These are phyloP conservation scores for Siniperca scherzeri DNA, from an alignment of 2,797 vertebrate genomes.

Conservation along the genomic window DNA sequence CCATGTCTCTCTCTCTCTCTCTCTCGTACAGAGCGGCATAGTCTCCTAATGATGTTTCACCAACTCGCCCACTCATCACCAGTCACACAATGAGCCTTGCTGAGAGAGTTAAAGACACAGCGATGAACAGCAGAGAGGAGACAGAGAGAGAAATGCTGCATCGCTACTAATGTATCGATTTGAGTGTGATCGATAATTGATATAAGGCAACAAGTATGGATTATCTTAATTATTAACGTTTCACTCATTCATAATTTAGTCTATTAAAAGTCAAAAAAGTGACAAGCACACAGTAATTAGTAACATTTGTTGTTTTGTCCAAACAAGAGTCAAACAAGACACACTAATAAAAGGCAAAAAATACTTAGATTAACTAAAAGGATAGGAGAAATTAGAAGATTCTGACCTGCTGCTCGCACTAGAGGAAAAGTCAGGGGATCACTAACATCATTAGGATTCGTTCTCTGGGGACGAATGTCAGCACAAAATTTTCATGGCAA, in stretches of 20 bases:
- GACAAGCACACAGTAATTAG: neutral
- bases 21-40: slow-evolving; percentile 56
- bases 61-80: slow-evolving; percentile 82
- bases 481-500: neutral
- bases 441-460: neutral
- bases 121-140: slow-evolving; percentile 19
- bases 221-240: neutral
- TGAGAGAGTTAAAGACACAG: slow-evolving; percentile 38
- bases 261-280: neutral
- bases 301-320: neutral
- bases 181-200: neutral
- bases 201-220: neutral
- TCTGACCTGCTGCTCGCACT: neutral
- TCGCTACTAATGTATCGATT: neutral
- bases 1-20: slow-evolving; percentile 40
- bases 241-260: neutral
- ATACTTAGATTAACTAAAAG: no score
- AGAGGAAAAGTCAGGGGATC: neutral
- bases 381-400: neutral
- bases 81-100: slow-evolving; percentile 64
- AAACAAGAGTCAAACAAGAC: neutral
- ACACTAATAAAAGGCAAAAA: neutral
- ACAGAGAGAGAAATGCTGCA: slow-evolving; percentile 28
- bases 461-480: neutral
- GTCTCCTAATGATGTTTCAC: slow-evolving; percentile 83